phyloP scores from a whole-genome alignment of 2,888 invertebrate species.

The Aphodius granarius region DNA sequence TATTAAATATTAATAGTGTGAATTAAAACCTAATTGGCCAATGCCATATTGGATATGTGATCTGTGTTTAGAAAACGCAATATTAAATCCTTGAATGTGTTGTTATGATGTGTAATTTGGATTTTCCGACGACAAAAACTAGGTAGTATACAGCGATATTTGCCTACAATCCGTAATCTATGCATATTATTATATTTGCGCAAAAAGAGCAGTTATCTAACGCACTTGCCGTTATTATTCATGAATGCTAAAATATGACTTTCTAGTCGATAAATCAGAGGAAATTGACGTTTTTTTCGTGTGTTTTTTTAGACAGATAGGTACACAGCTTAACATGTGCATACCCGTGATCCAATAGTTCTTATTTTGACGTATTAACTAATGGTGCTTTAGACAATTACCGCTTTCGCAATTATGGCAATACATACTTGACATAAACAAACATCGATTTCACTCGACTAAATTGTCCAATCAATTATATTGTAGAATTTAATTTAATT shows the following conservation, averaged over 20 bases:
- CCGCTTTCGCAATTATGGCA: neutral
- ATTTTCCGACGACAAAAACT: neutral
- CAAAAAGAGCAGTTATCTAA: neutral
- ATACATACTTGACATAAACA: neutral
- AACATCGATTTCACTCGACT: neutral
- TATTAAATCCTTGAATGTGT: neutral
- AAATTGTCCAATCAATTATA: neutral
- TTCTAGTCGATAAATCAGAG: slow-evolving; percentile 9
- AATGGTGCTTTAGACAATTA: neutral
- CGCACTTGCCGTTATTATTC: neutral
- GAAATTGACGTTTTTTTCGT: slow-evolving; percentile 5
- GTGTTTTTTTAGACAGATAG: neutral
- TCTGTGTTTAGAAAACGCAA: no score
- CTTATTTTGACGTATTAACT: slow-evolving; percentile 2
- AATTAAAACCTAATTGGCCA: no score
- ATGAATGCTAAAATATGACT: slow-evolving; percentile 14
- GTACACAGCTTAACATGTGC: neutral
- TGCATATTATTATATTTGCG: neutral
- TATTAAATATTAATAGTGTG: no score
- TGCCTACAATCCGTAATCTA: neutral
- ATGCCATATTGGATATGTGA: no score
- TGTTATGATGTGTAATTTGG: neutral
- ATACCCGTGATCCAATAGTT: neutral
- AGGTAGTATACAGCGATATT: neutral
- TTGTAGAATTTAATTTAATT: neutral